phyloP scores from a whole-genome alignment of 1,140 invertebrate genomes.

The Drosophila serrata region DNA sequence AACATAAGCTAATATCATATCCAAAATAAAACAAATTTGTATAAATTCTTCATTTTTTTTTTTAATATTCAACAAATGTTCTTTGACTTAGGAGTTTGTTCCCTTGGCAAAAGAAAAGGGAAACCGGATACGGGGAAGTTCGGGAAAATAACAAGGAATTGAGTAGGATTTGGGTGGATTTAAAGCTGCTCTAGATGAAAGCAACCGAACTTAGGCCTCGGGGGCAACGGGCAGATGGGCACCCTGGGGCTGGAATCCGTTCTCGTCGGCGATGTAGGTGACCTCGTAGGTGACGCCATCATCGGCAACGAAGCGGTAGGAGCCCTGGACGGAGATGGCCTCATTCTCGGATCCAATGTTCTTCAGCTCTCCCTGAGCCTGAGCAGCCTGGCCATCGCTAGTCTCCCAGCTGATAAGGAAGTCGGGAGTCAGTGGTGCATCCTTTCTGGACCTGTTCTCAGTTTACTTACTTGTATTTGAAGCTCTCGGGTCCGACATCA shows the following conservation, averaged over 20 bases:
- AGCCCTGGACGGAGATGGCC: slow-evolving; percentile 86
- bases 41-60: slow-evolving; percentile 22
- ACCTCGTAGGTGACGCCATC: slow-evolving; percentile 89
- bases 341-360: slow-evolving; percentile 63
- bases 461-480: slow-evolving; percentile 47
- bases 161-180: slow-evolving; percentile 10
- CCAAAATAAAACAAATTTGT: slow-evolving; percentile 10
- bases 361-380: slow-evolving; percentile 23
- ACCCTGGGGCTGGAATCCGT: slow-evolving; percentile 90
- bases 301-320: slow-evolving; percentile 86
- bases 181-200: slow-evolving; percentile 13
- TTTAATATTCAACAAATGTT: slow-evolving; percentile 46
- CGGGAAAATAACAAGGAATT: slow-evolving; percentile 31
- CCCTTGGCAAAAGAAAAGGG: neutral
- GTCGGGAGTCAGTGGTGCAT: neutral
- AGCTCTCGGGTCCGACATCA: slow-evolving; percentile 50
- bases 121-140: neutral
- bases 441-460: neutral
- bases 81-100: slow-evolving; percentile 28
- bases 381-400: slow-evolving; percentile 38
- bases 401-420: slow-evolving; percentile 41
- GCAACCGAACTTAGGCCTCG: slow-evolving; percentile 26
- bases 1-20: neutral
- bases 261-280: slow-evolving; percentile 91
- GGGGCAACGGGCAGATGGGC: slow-evolving; percentile 87